phyloP scores from a whole-genome alignment of 2,888 invertebrate genomes.

The Criorhina ranunculi region DNA sequence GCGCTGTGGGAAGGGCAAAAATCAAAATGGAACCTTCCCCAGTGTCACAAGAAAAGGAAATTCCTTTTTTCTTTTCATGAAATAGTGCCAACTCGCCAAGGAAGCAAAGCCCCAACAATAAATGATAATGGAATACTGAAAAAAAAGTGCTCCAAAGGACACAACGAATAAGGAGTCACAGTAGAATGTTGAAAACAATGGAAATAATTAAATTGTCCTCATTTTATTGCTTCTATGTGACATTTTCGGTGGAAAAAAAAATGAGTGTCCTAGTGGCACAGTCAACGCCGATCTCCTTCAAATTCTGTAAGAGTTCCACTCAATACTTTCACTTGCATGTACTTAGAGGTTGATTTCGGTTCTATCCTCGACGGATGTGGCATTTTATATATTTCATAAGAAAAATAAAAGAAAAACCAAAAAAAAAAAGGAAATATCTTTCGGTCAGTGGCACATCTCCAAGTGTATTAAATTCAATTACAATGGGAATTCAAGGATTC shows the following conservation, averaged over 20 bases:
- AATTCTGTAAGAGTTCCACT: slow-evolving; percentile 42
- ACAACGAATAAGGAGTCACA: slow-evolving; percentile 20
- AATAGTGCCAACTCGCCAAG: neutral
- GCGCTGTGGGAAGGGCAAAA: neutral
- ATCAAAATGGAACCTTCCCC: slow-evolving; percentile 11
- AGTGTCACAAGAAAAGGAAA: slow-evolving; percentile 1
- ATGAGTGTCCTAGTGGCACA: slow-evolving; percentile 38
- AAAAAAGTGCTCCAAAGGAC: neutral
- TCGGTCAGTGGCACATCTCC: slow-evolving; percentile 71
- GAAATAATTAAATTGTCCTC: slow-evolving; percentile 69
- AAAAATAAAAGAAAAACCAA: slow-evolving; percentile 19
- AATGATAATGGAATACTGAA: neutral
- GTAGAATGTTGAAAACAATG: slow-evolving; percentile 57
- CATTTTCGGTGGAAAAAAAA: slow-evolving; percentile 54
- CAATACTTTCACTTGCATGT: slow-evolving; percentile 64
- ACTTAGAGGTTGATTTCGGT: slow-evolving; percentile 19
- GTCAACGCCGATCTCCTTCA: slow-evolving; percentile 23
- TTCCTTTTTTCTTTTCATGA: slow-evolving; percentile 1
- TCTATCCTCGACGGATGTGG: slow-evolving; percentile 23
- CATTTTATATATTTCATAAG: slow-evolving; percentile 47
- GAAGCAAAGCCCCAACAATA: neutral
- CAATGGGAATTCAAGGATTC: slow-evolving; percentile 50
- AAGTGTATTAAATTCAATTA: slow-evolving; percentile 71
- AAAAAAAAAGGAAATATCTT: slow-evolving; percentile 58
- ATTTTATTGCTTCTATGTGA: slow-evolving; percentile 69